A percentile compares a stretch with the other conserved stretches of the same genome.
phyloP scores from a whole-genome alignment of 1,140 invertebrate genomes.

The Habropoda laboriosa region DNA sequence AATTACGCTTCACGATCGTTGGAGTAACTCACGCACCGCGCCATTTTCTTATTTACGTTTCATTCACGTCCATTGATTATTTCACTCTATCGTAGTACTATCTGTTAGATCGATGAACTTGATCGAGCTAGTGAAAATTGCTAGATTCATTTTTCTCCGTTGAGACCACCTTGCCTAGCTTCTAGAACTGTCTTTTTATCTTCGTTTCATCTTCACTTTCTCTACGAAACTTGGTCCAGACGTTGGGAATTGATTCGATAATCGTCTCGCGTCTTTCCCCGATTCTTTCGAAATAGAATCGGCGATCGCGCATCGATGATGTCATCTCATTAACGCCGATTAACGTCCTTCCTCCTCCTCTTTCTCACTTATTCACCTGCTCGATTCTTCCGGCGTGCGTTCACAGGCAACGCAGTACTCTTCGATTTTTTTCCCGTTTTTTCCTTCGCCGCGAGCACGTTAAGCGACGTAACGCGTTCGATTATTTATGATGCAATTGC shows the following conservation, averaged over 20 bases:
- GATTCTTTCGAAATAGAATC: neutral
- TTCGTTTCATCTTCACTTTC: neutral
- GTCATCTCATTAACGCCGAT: conserved; percentile 20
- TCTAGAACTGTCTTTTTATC: too few species aligned
- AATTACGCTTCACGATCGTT: too few species aligned
- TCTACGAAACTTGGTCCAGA: neutral
- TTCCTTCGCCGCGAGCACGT: neutral
- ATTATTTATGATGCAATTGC: conserved; percentile 53
- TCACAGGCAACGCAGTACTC: neutral
- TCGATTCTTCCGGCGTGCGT: neutral
- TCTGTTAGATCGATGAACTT: too few species aligned
- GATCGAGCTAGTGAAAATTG: too few species aligned
- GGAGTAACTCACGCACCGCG: too few species aligned
- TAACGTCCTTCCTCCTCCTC: neutral
- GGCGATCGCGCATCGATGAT: neutral
- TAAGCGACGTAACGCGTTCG: conserved; percentile 34
- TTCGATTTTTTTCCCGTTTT: neutral
- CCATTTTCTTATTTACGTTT: too few species aligned
- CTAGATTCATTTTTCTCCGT: too few species aligned
- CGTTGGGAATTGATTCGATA: neutral
- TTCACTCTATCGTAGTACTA: too few species aligned
- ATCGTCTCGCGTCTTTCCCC: neutral
- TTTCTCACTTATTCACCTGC: neutral
- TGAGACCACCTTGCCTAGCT: too few species aligned
- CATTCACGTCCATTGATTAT: too few species aligned